phyloP scores from a whole-genome alignment of 2,888 invertebrate genomes.

The Spicauda simplicius region DNA sequence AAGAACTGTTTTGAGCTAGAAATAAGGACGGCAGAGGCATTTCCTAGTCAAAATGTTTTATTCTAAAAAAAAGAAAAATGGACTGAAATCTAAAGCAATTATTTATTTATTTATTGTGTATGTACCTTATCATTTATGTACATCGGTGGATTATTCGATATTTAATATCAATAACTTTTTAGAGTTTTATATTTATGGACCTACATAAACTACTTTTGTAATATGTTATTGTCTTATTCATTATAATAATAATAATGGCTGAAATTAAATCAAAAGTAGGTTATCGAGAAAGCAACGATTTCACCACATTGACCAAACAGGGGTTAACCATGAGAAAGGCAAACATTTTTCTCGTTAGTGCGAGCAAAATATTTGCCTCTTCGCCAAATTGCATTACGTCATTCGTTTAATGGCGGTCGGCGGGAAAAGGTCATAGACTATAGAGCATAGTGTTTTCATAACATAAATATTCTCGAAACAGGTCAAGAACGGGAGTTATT shows the following conservation, averaged over 20 bases:
- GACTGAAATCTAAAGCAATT: no score
- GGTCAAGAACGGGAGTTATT: neutral
- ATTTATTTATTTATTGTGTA: no score
- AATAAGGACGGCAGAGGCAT: no score
- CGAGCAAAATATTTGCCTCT: constrained; percentile 36
- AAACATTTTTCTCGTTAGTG: constrained; percentile 37
- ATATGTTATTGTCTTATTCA: no score
- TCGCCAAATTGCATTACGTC: constrained; percentile 45
- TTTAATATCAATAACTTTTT: no score
- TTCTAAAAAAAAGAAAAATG: no score
- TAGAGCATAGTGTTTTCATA: neutral
- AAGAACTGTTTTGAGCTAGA: no score
- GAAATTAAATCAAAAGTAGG: constrained; percentile 15
- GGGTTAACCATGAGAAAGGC: constrained; percentile 32
- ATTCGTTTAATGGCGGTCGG: constrained; percentile 31
- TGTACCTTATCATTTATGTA: no score
- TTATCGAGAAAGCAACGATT: constrained; percentile 23
- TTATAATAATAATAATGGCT: neutral
- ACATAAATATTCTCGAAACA: neutral
- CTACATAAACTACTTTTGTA: no score
- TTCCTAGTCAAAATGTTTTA: no score
- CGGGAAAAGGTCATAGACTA: constrained; percentile 31
- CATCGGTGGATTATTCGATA: no score
- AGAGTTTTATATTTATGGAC: no score
- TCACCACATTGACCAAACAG: constrained; percentile 28